Conservation (phyloP, 2,113 vertebrate species). For the Tursiops truncatus region DNA sequence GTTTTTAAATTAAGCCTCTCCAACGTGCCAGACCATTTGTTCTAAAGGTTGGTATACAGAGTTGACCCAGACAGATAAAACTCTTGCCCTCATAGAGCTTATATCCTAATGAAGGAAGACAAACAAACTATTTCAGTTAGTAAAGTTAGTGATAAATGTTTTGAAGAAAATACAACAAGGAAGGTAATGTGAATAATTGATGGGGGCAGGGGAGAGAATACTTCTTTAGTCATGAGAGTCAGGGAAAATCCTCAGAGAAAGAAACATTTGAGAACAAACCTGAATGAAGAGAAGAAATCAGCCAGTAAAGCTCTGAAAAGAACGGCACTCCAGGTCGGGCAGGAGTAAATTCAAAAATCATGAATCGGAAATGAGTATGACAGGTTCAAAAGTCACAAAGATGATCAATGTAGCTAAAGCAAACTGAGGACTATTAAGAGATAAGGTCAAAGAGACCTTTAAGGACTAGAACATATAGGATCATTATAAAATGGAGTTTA, state of each 20-base stretch:
- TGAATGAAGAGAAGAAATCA: neutral
- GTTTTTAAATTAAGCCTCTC: neutral
- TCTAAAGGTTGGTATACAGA: neutral
- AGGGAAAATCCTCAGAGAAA: neutral
- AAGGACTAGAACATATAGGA: neutral
- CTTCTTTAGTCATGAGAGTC: neutral
- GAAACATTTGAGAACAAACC: neutral
- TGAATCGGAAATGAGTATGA: neutral
- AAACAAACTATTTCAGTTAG: neutral
- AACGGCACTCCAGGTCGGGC: neutral
- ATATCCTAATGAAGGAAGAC: neutral
- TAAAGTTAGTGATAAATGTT: neutral
- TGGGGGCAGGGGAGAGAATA: neutral
- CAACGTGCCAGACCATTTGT: neutral
- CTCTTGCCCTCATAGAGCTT: neutral
- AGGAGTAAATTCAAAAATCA: neutral
- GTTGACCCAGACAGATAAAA: neutral
- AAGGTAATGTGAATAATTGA: neutral
- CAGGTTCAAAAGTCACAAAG: neutral
- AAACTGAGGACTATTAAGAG: neutral
- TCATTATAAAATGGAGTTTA: neutral
- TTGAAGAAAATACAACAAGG: neutral
- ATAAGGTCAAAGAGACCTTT: neutral
- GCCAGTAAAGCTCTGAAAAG: neutral
- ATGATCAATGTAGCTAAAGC: neutral